phyloP scores from a whole-genome alignment of 1,140 invertebrate genomes.

The Drosophila nannoptera region DNA sequence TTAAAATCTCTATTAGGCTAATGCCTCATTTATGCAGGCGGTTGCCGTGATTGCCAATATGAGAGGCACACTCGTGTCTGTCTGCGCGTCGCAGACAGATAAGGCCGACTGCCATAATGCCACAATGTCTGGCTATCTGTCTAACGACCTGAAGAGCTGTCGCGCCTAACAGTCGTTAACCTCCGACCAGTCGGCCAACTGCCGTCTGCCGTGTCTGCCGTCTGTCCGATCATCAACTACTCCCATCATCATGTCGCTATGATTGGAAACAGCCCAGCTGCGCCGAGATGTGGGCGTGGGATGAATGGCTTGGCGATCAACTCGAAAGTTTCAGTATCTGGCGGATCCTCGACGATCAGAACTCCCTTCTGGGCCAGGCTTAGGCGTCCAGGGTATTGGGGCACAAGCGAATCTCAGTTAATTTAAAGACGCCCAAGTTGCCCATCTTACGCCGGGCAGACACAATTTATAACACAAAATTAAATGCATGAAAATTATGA shows the following conservation, averaged over 20 bases:
- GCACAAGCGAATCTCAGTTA: conserved; percentile 37
- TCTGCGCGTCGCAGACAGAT: too few species aligned
- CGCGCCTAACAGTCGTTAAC: conserved; percentile 77
- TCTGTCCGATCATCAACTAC: conserved; percentile 10
- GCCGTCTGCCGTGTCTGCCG: conserved; percentile 27
- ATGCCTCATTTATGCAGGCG: conserved; percentile 61
- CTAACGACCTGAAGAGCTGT: conserved; percentile 63
- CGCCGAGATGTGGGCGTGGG: too few species aligned
- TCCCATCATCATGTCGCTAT: conserved; percentile 36
- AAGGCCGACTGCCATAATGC: too few species aligned
- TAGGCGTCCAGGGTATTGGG: conserved; percentile 12
- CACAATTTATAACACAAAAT: conserved; percentile 75
- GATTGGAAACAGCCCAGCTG: conserved; percentile 45
- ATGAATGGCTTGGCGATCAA: too few species aligned
- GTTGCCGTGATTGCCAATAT: conserved; percentile 46
- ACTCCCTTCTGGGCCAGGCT: background rate
- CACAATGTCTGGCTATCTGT: conserved; percentile 8
- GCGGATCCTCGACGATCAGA: too few species aligned
- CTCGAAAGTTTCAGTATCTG: too few species aligned
- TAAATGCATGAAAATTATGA: conserved; percentile 76
- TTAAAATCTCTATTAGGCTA: conserved; percentile 28
- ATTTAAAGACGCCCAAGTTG: conserved; percentile 42
- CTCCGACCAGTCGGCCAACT: conserved; percentile 25
- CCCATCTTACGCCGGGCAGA: conserved; percentile 24
- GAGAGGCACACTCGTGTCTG: conserved; percentile 30